Percentiles rank a stretch among this genome's conserved stretches.
phyloP scores from a whole-genome alignment of 1,140 invertebrate genomes.

The Stegodyphus mimosarum region DNA sequence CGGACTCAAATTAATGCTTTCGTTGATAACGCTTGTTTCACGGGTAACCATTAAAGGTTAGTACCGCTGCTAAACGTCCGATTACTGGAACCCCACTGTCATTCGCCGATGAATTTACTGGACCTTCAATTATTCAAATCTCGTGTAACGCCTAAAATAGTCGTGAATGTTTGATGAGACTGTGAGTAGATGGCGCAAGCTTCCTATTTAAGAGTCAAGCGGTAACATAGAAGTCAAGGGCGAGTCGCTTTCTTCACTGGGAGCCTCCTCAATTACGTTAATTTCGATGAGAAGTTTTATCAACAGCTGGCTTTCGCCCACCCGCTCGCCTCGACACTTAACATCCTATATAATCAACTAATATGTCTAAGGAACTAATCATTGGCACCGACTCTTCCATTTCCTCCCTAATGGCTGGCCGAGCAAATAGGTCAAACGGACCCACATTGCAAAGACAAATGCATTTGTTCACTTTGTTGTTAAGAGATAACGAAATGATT shows the following conservation, averaged over 20 bases:
- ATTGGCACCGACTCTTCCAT: constrained; percentile 28
- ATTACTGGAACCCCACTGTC: constrained; percentile 48
- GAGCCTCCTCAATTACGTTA: constrained; percentile 59
- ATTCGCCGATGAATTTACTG: constrained; percentile 55
- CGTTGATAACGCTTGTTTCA: constrained; percentile 58
- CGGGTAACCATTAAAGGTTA: constrained; percentile 59
- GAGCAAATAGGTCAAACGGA: too few species aligned
- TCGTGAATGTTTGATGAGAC: constrained; percentile 56
- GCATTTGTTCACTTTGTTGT: too few species aligned
- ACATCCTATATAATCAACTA: constrained; percentile 51
- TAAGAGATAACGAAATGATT: too few species aligned
- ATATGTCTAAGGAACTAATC: constrained; percentile 55
- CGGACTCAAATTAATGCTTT: constrained; percentile 55
- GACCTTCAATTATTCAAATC: constrained; percentile 57
- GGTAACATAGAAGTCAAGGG: constrained; percentile 59
- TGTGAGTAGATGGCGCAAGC: constrained; percentile 15
- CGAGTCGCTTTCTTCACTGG: constrained; percentile 34
- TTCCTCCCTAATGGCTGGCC: background rate
- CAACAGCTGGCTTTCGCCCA: constrained; percentile 37
- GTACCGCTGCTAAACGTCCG: constrained; percentile 58
- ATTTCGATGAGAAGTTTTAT: constrained; percentile 52
- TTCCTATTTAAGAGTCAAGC: constrained; percentile 59
- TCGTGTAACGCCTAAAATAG: constrained; percentile 59
- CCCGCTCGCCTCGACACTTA: background rate
- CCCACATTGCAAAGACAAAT: too few species aligned